Evolutionary conservation across 2,888 invertebrate genomes (phyloP), one percentile per base, ranked within the genome.

Genomic region (Synanthedon formicaeformis): DNA sequence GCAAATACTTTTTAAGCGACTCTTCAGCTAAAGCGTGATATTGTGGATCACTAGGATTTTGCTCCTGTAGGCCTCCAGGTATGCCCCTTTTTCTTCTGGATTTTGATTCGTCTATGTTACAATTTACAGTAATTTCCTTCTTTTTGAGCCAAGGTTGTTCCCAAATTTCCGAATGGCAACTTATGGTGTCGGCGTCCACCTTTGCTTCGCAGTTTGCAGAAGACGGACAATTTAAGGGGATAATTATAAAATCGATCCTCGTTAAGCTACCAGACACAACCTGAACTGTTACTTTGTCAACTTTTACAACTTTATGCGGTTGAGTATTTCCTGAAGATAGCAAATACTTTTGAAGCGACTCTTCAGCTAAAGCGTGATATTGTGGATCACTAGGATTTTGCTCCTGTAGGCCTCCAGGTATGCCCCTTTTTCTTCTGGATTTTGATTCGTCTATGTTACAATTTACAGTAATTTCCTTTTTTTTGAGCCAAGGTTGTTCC

Each of bases 401-500:
- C 41, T 62, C 56, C 0, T 4, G 13, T 51, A 8, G 1, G 12
- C 57, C 57, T n/a, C 53, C 55, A 51, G 41, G 11, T 41, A n/a
- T 0, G 1, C 27, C 14, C n/a, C n/a, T n/a, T 53, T 63, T 62
- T 1, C 2, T 34, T 56, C 58, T 61, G 8, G 41, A 12, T 6
- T 54, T 52, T 1, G 12, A n/a, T n/a, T 14, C 34, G 1, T 12
- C n/a, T n/a, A 34, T 27, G 4, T 50, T 49, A 49, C 70, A 71
- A 3, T 52, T 51, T 1, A 67, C 66, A 3, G 56, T 50, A 13
- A 68, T 61, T 50, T 88, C 71, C 1, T 74, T 76, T 40, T 77
- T 70, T 0, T 68, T 58, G 13, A 89, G 45, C 92, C 92, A 92
- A 1, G 86, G 75, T 52, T 78, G 81, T 16, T 90, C 87, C 91